These are phyloP conservation scores for Leistus spinibarbis DNA, from an alignment of 2,888 invertebrate genomes.

Conservation along the genomic window DNA sequence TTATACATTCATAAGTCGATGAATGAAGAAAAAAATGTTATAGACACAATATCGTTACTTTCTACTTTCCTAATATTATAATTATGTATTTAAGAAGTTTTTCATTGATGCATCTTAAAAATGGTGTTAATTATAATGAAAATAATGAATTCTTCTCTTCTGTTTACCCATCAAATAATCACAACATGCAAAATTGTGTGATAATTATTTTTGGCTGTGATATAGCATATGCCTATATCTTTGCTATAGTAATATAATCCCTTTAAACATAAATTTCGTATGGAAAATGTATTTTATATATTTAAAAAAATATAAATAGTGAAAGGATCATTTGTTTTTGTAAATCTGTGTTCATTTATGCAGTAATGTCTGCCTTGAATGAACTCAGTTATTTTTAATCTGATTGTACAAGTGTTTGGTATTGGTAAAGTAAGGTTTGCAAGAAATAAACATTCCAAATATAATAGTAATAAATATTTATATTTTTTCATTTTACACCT, in stretches of 20 bases:
- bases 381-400: slow-evolving; percentile 22
- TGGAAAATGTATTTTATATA: slow-evolving; percentile 14
- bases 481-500: neutral
- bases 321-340: slow-evolving; percentile 18
- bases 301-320: neutral
- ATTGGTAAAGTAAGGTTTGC: slow-evolving; percentile 34
- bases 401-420: slow-evolving; percentile 34
- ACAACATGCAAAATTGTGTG: neutral
- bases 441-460: slow-evolving; percentile 33
- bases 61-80: too few species aligned
- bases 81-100: too few species aligned
- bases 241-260: slow-evolving; percentile 26
- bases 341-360: slow-evolving; percentile 26
- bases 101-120: too few species aligned
- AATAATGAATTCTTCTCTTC: neutral
- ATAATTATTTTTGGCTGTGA: slow-evolving; percentile 31
- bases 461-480: slow-evolving; percentile 19
- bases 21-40: too few species aligned
- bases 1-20: too few species aligned
- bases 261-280: neutral
- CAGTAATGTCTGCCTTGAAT: slow-evolving; percentile 21
- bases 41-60: too few species aligned
- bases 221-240: slow-evolving; percentile 38
- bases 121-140: too few species aligned
- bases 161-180: neutral